These are phyloP conservation scores for Pelobates cultripes DNA, from an alignment of 2,797 vertebrate genomes.

Conservation along the genomic window DNA sequence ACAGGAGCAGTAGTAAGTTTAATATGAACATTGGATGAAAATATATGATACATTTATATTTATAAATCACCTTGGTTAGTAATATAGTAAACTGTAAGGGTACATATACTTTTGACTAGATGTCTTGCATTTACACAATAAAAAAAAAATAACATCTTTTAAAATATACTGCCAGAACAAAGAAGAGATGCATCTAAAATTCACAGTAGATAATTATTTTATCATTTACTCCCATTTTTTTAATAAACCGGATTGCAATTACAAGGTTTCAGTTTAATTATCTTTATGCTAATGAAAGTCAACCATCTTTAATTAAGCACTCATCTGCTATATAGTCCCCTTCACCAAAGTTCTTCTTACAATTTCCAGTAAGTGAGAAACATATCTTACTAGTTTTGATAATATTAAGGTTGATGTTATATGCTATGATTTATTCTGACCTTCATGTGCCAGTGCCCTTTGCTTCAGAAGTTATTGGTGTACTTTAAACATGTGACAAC, in stretches of 20 bases:
- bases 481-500: slow-evolving; percentile 59
- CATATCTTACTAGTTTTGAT: slow-evolving; percentile 43
- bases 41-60: no score
- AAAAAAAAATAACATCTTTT: no score
- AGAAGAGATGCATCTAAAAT: no score
- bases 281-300: slow-evolving; percentile 19
- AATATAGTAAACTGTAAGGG: no score
- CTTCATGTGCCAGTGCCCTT: slow-evolving; percentile 57
- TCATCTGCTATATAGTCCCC: slow-evolving; percentile 19
- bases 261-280: slow-evolving; percentile 17
- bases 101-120: no score
- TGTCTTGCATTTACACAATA: no score
- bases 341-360: slow-evolving; percentile 13
- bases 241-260: slow-evolving; percentile 15
- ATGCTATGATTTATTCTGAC: slow-evolving; percentile 56
- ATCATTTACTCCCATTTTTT: not conserved
- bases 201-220: not conserved
- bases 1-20: no score
- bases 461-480: slow-evolving; percentile 59
- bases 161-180: no score
- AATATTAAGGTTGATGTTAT: slow-evolving; percentile 52
- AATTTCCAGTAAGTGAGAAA: slow-evolving; percentile 39
- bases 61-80: no score
- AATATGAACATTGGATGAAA: no score
- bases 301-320: slow-evolving; percentile 25